Evolutionary conservation across 2,888 invertebrate genomes (phyloP).

Genomic region (Ormyrus labotus): DNA sequence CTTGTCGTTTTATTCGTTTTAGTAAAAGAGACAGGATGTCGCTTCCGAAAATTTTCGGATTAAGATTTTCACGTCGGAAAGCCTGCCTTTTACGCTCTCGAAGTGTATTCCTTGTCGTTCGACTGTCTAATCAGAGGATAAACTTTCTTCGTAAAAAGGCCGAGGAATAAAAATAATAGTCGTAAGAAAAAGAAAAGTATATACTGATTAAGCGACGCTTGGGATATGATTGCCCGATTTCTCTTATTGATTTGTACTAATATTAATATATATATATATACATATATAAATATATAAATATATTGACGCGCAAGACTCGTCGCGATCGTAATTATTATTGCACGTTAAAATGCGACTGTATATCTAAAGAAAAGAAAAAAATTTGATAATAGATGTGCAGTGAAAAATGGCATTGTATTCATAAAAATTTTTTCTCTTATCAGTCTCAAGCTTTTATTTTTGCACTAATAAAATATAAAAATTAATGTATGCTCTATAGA

Average conservation of each 20-base stretch:
- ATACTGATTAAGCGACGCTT: conserved; percentile 46
- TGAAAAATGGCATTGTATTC: conserved; percentile 9
- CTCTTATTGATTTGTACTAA: conserved; percentile 55
- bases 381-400: conserved; percentile 18
- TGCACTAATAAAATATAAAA: neutral
- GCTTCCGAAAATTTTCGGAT: neutral
- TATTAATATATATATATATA: conserved; percentile 27
- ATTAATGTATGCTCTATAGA: no score
- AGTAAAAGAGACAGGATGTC: neutral
- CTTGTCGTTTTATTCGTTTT: conserved; percentile 1
- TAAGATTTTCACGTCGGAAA: conserved; percentile 14
- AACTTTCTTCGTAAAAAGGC: neutral
- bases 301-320: conserved; percentile 41
- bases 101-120: conserved; percentile 45
- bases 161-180: conserved; percentile 36
- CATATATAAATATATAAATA: conserved; percentile 38
- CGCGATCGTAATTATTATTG: conserved; percentile 47
- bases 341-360: conserved; percentile 50
- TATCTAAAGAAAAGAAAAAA: conserved; percentile 41
- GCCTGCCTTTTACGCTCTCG: neutral
- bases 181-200: conserved; percentile 33
- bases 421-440: neutral
- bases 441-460: neutral
- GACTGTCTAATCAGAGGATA: conserved; percentile 27
- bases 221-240: conserved; percentile 33